Conservation (phyloP, 2,888 invertebrate species). For the Tubulanus polymorphus region DNA sequence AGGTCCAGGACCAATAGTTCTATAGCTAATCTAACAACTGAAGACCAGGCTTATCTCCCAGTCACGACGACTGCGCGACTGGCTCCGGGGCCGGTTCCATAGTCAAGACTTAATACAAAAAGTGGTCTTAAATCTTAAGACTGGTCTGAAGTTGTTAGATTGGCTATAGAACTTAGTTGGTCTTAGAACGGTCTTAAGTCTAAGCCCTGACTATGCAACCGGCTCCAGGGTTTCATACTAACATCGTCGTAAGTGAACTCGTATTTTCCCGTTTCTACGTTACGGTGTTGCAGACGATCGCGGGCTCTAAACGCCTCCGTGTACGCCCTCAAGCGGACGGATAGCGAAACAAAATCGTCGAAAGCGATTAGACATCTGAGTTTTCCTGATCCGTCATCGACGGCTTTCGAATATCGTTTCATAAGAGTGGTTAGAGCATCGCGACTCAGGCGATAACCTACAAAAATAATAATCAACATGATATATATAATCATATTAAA, state of each 20-base stretch:
- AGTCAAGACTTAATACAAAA: too few relatives aligned
- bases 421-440: slow-evolving; percentile 31
- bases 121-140: too few relatives aligned
- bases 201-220: too few relatives aligned
- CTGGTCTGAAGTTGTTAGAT: too few relatives aligned
- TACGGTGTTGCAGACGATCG: slow-evolving; percentile 28
- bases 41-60: too few relatives aligned
- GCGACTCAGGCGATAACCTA: slow-evolving; percentile 34
- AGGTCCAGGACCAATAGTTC: neutral
- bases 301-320: slow-evolving; percentile 46
- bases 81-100: too few relatives aligned
- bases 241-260: slow-evolving; percentile 44
- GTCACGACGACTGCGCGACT: too few relatives aligned
- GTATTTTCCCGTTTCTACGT: slow-evolving; percentile 30
- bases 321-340: slow-evolving; percentile 36
- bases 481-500: too few relatives aligned
- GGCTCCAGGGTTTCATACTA: slow-evolving; percentile 19
- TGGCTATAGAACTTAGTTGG: too few relatives aligned
- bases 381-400: slow-evolving; percentile 24
- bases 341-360: slow-evolving; percentile 40
- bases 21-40: too few relatives aligned
- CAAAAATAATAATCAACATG: too few relatives aligned
- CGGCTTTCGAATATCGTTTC: slow-evolving; percentile 40
- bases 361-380: slow-evolving; percentile 40
- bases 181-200: too few relatives aligned